Percentiles rank a stretch among this genome's conserved stretches.
Evolutionary conservation across 2,888 invertebrate species (phyloP).

Genomic region (Frankliniella fusca): DNA sequence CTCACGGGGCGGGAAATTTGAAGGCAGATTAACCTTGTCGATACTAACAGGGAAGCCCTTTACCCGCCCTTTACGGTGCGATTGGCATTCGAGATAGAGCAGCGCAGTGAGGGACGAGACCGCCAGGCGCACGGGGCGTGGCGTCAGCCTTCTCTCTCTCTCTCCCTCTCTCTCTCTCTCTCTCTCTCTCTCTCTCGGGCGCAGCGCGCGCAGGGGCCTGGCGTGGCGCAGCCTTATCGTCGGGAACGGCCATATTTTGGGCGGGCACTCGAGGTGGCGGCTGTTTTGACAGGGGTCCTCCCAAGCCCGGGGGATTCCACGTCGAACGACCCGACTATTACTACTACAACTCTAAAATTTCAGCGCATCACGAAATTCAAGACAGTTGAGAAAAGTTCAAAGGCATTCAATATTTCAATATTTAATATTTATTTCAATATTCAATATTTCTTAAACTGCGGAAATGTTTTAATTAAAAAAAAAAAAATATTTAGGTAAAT

Average conservation of each 20-base stretch:
- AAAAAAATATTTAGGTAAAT: background rate
- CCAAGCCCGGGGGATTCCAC: background rate
- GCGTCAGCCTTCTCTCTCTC: background rate
- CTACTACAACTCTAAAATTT: no score
- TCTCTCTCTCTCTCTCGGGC: no score
- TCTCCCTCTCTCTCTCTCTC: no score
- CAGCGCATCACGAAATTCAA: no score
- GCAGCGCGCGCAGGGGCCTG: no score
- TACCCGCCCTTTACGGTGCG: background rate
- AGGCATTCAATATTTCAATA: no score
- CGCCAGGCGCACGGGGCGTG: background rate
- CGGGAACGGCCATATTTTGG: background rate
- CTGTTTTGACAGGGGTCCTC: conserved; percentile 12
- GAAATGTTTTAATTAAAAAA: background rate
- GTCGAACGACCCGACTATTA: no score
- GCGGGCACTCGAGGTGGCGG: conserved; percentile 5
- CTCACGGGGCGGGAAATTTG: background rate
- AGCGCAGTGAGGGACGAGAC: background rate
- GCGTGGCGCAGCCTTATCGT: background rate
- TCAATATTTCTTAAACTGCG: background rate
- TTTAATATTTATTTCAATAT: no score
- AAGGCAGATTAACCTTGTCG: conserved; percentile 7
- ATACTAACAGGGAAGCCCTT: background rate
- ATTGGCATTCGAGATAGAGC: background rate
- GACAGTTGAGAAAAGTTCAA: no score